These are phyloP conservation scores for Pyrochroa serraticornis DNA, from an alignment of 2,888 invertebrate species.

Conservation along the genomic window DNA sequence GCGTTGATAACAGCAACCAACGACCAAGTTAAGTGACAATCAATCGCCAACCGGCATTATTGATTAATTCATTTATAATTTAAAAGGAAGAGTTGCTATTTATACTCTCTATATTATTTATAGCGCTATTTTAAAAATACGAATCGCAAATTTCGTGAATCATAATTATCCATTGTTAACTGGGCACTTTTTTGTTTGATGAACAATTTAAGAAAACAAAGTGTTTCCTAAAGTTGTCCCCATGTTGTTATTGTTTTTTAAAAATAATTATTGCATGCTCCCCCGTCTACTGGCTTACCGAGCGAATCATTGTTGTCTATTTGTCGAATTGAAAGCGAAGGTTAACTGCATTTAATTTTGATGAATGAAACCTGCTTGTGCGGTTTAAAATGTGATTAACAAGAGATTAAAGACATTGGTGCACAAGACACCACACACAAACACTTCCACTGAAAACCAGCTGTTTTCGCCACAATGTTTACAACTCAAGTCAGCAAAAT, in stretches of 20 bases:
- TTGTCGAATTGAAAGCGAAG: conserved; percentile 12
- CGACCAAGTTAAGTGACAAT: background rate
- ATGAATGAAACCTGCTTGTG: conserved; percentile 15
- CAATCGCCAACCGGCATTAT: background rate
- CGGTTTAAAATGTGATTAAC: conserved; percentile 3
- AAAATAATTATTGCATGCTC: too few relatives aligned
- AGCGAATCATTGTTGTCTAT: conserved; percentile 7
- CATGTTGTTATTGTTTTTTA: too few relatives aligned
- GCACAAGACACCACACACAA: too few relatives aligned
- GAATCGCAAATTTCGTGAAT: background rate
- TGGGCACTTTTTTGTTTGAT: background rate
- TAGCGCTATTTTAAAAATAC: background rate
- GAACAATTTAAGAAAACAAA: too few relatives aligned
- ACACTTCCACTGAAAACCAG: conserved; percentile 8
- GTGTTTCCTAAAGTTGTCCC: background rate
- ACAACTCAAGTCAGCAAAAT: background rate
- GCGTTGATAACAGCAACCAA: background rate
- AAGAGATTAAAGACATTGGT: background rate
- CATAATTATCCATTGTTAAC: background rate
- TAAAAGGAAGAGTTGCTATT: conserved; percentile 11
- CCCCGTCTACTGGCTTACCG: too few relatives aligned
- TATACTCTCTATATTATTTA: background rate
- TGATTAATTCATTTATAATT: conserved; percentile 7
- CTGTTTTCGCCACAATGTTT: background rate
- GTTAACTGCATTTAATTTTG: conserved; percentile 8